These are phyloP conservation scores for Hirtodrosophila histrioides DNA, from an alignment of 2,888 invertebrate genomes.

Conservation along the genomic window DNA sequence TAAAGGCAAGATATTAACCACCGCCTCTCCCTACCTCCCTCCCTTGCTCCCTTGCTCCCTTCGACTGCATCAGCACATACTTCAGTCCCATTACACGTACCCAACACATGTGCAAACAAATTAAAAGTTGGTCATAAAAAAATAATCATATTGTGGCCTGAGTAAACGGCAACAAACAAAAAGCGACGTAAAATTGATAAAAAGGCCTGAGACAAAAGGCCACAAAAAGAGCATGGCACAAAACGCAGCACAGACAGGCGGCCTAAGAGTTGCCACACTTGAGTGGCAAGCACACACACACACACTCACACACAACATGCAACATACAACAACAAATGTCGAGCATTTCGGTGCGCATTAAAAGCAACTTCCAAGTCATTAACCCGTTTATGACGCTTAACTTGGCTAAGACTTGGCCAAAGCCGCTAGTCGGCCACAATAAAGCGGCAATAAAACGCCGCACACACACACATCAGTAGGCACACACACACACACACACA, in stretches of 20 bases:
- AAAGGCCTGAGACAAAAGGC: conserved; percentile 36
- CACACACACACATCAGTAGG: conserved; percentile 11
- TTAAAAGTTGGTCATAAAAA: conserved; percentile 79
- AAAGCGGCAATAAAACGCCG: conserved; percentile 73
- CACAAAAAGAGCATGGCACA: conserved; percentile 14
- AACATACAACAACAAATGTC: conserved; percentile 31
- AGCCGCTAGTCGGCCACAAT: conserved; percentile 60
- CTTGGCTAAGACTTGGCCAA: conserved; percentile 65
- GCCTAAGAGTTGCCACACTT: no score
- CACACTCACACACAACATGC: conserved; percentile 14
- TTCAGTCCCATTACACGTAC: conserved; percentile 8
- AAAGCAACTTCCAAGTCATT: conserved; percentile 80
- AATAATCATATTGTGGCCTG: conserved; percentile 69
- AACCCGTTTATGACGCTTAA: conserved; percentile 80
- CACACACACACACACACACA: conserved; percentile 8
- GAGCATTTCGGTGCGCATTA: conserved; percentile 61
- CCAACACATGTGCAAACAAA: conserved; percentile 74
- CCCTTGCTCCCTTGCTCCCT: not conserved
- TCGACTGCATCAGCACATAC: conserved; percentile 1
- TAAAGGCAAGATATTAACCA: conserved; percentile 14
- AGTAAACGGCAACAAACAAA: conserved; percentile 51
- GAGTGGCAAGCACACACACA: not conserved
- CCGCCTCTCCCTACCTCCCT: not conserved
- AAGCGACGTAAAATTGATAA: conserved; percentile 72
- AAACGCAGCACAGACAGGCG: no score